Percentiles rank a stretch among this genome's conserved stretches.
These are phyloP conservation scores for Brachirus orientalis DNA, from an alignment of 2,113 vertebrate genomes.

Conservation along the genomic window DNA sequence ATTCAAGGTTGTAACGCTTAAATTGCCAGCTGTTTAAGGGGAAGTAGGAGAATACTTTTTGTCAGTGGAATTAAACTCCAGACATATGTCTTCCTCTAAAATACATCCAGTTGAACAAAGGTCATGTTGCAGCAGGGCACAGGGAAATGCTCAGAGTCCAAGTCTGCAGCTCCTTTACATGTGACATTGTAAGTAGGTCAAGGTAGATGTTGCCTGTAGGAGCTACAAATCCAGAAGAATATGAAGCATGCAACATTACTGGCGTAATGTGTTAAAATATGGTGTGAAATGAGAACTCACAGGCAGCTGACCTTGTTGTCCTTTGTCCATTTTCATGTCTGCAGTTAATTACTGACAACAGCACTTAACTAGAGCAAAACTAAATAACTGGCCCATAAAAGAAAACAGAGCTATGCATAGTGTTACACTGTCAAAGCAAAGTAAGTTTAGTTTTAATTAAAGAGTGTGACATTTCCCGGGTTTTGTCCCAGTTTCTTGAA, in stretches of 20 bases:
- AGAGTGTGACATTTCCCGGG: constrained; percentile 12
- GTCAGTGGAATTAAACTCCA: not conserved
- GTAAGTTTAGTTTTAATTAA: constrained; percentile 4
- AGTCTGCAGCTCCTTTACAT: not conserved
- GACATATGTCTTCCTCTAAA: not conserved
- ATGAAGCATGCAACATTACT: not conserved
- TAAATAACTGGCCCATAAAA: not conserved
- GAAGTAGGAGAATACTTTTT: not conserved
- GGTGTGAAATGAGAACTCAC: constrained; percentile 28
- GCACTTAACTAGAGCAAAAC: not conserved
- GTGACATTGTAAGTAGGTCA: constrained; percentile 35
- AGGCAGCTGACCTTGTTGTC: constrained; percentile 19
- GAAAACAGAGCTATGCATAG: not conserved
- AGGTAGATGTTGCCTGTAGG: constrained; percentile 10
- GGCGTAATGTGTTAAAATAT: constrained; percentile 3
- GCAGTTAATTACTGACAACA: not conserved
- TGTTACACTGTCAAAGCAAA: no score
- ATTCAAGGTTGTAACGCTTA: not conserved
- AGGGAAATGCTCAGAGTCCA: not conserved
- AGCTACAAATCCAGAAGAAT: constrained; percentile 24
- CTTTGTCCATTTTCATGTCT: not conserved
- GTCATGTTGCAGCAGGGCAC: constrained; percentile 1
- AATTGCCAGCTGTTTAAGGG: not conserved
- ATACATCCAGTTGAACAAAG: constrained; percentile 19
- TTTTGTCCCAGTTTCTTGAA: not conserved